Percentiles rank a stretch among this genome's conserved stretches.
phyloP scores from a whole-genome alignment of 2,888 invertebrate genomes.

The Acleris cristana region DNA sequence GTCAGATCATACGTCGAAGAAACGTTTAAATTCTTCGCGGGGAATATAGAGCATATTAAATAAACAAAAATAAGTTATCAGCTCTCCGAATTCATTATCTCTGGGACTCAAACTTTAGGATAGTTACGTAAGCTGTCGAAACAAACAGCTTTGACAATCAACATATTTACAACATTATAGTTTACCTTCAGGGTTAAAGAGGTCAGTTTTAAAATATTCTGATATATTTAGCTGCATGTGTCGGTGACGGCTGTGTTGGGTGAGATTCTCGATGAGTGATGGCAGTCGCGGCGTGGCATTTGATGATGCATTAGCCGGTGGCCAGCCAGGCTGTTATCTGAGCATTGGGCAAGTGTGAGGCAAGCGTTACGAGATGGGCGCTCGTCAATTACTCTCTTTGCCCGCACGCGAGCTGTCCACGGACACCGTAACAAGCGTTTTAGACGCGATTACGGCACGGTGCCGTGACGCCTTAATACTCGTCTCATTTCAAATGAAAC shows the following conservation, averaged over 20 bases:
- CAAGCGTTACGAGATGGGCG: slow-evolving; percentile 44
- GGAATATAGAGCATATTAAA: slow-evolving; percentile 6
- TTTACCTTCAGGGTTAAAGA: slow-evolving; percentile 2
- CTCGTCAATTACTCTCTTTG: slow-evolving; percentile 47
- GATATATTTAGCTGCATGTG: slow-evolving; percentile 9
- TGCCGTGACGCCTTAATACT: background rate
- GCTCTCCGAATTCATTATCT: background rate
- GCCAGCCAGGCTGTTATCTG: slow-evolving; percentile 22
- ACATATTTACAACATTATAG: slow-evolving; percentile 10
- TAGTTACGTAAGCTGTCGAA: background rate
- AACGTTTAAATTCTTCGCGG: slow-evolving; percentile 14
- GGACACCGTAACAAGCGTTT: background rate
- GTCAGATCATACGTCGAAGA: slow-evolving; percentile 17
- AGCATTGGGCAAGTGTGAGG: slow-evolving; percentile 41
- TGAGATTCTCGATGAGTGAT: slow-evolving; percentile 31
- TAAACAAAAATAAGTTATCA: slow-evolving; percentile 6
- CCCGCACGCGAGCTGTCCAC: slow-evolving; percentile 33
- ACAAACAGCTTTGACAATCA: slow-evolving; percentile 12
- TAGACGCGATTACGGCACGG: slow-evolving; percentile 2
- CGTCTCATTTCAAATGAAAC: too few species aligned
- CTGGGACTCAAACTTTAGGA: background rate
- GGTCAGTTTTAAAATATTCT: background rate
- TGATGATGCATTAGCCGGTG: slow-evolving; percentile 32
- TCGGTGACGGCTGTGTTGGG: slow-evolving; percentile 7
- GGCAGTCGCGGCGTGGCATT: slow-evolving; percentile 30